phyloP scores from a whole-genome alignment of 2,888 invertebrate genomes.

The Elegia similella region DNA sequence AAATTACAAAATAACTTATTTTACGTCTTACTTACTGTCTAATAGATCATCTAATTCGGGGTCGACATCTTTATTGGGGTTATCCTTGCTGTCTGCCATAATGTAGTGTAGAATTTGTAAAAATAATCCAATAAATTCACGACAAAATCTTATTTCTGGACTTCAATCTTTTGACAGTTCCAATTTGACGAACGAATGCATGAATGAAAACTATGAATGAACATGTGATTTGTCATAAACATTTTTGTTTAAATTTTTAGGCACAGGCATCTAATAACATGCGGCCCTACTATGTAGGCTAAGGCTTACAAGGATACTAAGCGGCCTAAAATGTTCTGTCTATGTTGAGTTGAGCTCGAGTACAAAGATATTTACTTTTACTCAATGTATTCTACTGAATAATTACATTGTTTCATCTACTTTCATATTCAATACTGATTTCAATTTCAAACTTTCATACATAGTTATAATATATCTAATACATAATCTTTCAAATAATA shows the following conservation, averaged over 20 bases:
- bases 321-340: too few species aligned
- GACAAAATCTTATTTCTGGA: constrained; percentile 3
- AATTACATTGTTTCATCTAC: too few species aligned
- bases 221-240: not conserved
- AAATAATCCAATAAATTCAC: constrained; percentile 10
- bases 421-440: too few species aligned
- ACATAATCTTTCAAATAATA: too few species aligned
- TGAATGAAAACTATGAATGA: constrained; percentile 2
- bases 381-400: too few species aligned
- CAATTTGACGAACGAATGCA: constrained; percentile 2
- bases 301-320: too few species aligned
- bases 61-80: constrained; percentile 71
- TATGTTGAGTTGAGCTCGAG: too few species aligned
- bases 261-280: not conserved
- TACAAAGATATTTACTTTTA: too few species aligned
- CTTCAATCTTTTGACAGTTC: constrained; percentile 6
- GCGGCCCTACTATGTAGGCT: too few species aligned
- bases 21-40: constrained; percentile 85
- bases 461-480: too few species aligned
- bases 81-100: constrained; percentile 71
- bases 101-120: constrained; percentile 24
- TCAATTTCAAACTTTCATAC: too few species aligned
- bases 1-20: constrained; percentile 23
- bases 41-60: constrained; percentile 88
- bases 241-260: not conserved